Evolutionary conservation across 2,797 vertebrate species (phyloP), one percentile per base, ranked within the genome.

Genomic region (Sarcoramphus papa): DNA sequence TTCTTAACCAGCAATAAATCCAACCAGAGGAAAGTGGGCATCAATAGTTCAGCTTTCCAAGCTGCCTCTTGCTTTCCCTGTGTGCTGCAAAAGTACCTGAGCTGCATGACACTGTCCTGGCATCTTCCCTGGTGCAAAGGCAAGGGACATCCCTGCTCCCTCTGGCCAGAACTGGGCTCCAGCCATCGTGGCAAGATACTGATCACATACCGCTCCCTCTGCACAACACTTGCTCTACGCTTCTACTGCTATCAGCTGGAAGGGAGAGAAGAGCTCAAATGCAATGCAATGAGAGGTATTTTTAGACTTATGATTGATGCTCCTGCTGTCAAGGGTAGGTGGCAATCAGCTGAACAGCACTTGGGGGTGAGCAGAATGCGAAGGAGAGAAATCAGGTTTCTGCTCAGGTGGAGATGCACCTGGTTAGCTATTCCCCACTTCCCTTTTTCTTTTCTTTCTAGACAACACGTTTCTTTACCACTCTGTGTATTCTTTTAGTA

Each of bases 341-440:
- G 92, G 41, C 72, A 88, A 92, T 83, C 91, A 90, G 81, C 64
- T 83, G 81, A 95, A 67, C 80, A 92, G 78, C 77, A 83, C 75
- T 74, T 75, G 54, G 90, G 65, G 77, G 9, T 45, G 84, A 90
- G 67, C 43, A 90, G 59, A 65, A 88, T 0, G 4, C 1, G 4
- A 77, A 62, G 24, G 63, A 79, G 43, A 86, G 63, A 96, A 92
- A 79, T 64, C 72, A 95, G 86, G 37, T 86, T 80, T 90, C 54
- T 1, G 1, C 62, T 72, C 69, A 85, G 56, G 75, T 77, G 86
- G 48, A 89, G 76, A 69, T 30, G 27, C 54, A 78, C 69, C 65
- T 63, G 62, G 50, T 40, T 51, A 85, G 50, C 54, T 67, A 33
- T 10, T 79, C 59, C n/a, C 18, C 63, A 56, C 20, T 45, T 81